Evolutionary conservation across 1,140 invertebrate species (phyloP), one percentile per base, ranked within the genome.

Genomic region (Nasonia giraulti): DNA sequence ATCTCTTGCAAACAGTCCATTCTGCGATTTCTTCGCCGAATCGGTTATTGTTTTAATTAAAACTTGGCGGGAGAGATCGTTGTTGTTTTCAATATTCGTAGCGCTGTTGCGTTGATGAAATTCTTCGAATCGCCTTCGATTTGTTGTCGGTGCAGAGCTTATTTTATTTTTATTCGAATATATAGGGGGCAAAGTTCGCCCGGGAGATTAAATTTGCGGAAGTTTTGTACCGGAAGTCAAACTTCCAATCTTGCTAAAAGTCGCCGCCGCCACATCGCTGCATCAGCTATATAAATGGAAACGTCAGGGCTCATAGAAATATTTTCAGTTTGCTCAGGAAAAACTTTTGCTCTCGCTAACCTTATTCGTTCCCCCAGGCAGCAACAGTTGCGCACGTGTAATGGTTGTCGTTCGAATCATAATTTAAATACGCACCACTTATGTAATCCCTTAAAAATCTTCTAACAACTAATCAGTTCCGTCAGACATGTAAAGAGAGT

Each of bases 201-300:
- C 27, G 27, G 27, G 1, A 27, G 1, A 80, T 80, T 80, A 80
- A 80, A 80, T 80, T 80, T 69, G 2, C 55, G n/a, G 12, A 27
- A 80, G 62, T 68, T 80, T 69, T 1, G 7, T 20, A 71, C 37
- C 62, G 20, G 50, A 68, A 69, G 37, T 68, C 20, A 44, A 80
- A 80, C 62, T 80, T 69, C 14, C 78, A 68, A 68, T 69, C 62
- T 44, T 40, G 8, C 27, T 68, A 27, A 40, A 69, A 80, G 78
- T 80, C 62, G 37, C 33, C 20, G 7, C 40, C 33, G 17, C 50
- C 1, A 27, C 27, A 27, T 27, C 27, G 50, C 5, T 0, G 33
- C 33, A 11, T 20, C 37, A 40, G 10, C 62, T 80, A 44, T 80
- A 44, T 44, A 80, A 80, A 69, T 44, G 10, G 66, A 68, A 80